A percentile compares a stretch with the other conserved stretches of the same genome.
Evolutionary conservation across 2,888 invertebrate species (phyloP).

Genomic region (Lordiphosa fenestrarum): DNA sequence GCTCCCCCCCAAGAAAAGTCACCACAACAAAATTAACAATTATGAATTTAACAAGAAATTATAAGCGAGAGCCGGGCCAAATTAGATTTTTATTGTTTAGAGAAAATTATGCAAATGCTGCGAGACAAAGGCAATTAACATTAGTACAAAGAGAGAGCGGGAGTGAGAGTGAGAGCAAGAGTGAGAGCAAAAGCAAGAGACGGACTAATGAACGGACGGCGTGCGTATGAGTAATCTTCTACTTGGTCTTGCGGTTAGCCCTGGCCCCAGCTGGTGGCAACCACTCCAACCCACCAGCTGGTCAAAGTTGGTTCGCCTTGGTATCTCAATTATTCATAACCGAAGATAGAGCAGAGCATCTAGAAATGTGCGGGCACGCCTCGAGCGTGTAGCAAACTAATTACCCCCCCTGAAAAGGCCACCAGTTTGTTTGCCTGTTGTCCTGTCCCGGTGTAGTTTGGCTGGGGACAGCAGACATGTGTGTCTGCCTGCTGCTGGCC

Average conservation of each 20-base stretch:
- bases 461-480: conserved; percentile 23
- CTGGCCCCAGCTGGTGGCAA: conserved; percentile 33
- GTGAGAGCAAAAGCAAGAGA: conserved; percentile 20
- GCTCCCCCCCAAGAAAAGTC: conserved; percentile 55
- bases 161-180: conserved; percentile 21
- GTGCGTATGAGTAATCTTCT: conserved; percentile 74
- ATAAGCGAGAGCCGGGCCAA: conserved; percentile 55
- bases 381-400: conserved; percentile 68
- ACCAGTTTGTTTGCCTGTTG: conserved; percentile 31
- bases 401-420: conserved; percentile 49
- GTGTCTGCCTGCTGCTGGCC: conserved; percentile 33
- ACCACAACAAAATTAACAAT: conserved; percentile 67
- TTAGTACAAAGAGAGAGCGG: conserved; percentile 40
- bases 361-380: conserved; percentile 48
- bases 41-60: conserved; percentile 79
- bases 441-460: conserved; percentile 13
- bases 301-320: conserved; percentile 53
- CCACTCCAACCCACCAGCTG: conserved; percentile 41
- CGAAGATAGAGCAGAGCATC: conserved; percentile 19
- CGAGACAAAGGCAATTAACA: conserved; percentile 64
- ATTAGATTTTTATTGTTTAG: conserved; percentile 78
- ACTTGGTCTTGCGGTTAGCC: conserved; percentile 51
- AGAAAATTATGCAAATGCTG: conserved; percentile 77
- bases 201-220: conserved; percentile 50
- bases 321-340: conserved; percentile 65